Evolutionary conservation across 2,113 vertebrate species (phyloP).

Genomic region (Paradisaea rubra): DNA sequence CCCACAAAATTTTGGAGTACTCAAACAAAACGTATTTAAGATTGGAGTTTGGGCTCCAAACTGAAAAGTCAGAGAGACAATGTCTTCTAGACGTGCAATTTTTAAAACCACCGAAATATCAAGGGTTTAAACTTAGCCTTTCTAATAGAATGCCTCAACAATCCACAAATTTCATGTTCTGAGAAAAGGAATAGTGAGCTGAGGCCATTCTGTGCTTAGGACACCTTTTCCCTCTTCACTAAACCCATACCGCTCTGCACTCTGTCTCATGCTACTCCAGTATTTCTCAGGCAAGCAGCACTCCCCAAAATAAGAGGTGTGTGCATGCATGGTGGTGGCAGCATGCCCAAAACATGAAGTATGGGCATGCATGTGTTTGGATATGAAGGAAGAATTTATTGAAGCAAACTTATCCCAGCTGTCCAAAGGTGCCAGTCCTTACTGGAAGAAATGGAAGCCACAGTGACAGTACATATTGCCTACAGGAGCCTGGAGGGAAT

Average conservation of each 20-base stretch:
- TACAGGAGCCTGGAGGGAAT: neutral
- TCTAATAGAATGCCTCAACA: neutral
- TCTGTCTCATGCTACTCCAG: neutral
- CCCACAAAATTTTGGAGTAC: neutral
- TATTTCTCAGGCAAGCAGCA: neutral
- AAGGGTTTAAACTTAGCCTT: neutral
- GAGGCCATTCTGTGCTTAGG: neutral
- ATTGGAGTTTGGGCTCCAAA: neutral
- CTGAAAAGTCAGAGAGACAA: neutral
- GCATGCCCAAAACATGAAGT: neutral
- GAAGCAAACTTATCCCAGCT: neutral
- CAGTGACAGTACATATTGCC: neutral
- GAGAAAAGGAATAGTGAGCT: neutral
- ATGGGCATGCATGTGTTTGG: rapidly evolving
- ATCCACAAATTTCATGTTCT: neutral
- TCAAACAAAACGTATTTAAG: neutral
- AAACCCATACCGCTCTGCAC: rapidly evolving
- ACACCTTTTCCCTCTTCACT: neutral
- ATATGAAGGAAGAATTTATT: neutral
- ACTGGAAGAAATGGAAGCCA: neutral
- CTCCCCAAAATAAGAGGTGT: neutral
- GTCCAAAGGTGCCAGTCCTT: neutral
- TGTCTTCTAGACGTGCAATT: neutral
- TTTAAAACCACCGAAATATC: neutral
- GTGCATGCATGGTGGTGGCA: too few species aligned